Percentiles rank a stretch among this genome's conserved stretches.
These are phyloP conservation scores for Drosophila tripunctata DNA, from an alignment of 2,888 invertebrate genomes.

Conservation along the genomic window DNA sequence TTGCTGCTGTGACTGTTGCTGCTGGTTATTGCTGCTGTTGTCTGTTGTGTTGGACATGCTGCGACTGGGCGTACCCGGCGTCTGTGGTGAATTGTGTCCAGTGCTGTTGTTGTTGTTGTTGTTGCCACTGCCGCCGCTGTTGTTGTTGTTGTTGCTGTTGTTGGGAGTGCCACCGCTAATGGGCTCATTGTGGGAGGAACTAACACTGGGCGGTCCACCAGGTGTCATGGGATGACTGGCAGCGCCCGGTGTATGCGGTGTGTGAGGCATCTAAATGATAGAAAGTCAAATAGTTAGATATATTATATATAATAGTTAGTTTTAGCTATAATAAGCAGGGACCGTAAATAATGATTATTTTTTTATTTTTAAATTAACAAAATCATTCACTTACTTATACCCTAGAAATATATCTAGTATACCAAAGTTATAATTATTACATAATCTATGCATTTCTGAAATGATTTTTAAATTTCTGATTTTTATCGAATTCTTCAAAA, in stretches of 20 bases:
- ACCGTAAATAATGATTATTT: too few species aligned
- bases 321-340: too few species aligned
- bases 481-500: too few species aligned
- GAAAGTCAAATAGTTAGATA: too few species aligned
- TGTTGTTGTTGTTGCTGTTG: constrained; percentile 53
- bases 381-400: too few species aligned
- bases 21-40: constrained; percentile 72
- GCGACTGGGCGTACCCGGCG: constrained; percentile 82
- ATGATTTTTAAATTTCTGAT: too few species aligned
- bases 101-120: constrained; percentile 66
- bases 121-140: constrained; percentile 54
- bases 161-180: constrained; percentile 78
- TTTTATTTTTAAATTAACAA: too few species aligned
- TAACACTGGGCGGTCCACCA: constrained; percentile 92
- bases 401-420: too few species aligned
- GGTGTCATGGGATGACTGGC: constrained; percentile 90
- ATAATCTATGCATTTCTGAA: too few species aligned
- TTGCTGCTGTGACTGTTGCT: constrained; percentile 69
- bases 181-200: constrained; percentile 86
- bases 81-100: constrained; percentile 85
- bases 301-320: too few species aligned
- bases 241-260: constrained; percentile 90
- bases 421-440: too few species aligned
- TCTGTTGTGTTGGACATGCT: constrained; percentile 50
- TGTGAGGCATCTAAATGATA: constrained; percentile 93